Evolutionary conservation across 2,888 invertebrate genomes (phyloP).

Genomic region (Saturnia japonica): DNA sequence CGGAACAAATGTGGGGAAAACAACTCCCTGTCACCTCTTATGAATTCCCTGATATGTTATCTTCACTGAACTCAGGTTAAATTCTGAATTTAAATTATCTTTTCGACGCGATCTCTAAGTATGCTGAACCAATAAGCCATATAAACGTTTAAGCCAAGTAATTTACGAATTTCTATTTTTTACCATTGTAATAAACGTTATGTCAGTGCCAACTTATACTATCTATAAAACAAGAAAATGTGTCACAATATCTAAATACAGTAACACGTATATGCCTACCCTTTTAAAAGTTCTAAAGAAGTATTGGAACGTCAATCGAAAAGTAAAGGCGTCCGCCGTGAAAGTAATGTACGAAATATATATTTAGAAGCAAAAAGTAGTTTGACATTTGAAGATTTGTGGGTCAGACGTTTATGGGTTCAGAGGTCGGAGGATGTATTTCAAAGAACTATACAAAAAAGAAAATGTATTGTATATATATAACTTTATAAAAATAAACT

Average conservation of each 20-base stretch:
- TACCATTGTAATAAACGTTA: background rate
- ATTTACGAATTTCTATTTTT: background rate
- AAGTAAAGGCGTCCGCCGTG: background rate
- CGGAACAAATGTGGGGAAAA: too few species aligned
- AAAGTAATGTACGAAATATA: background rate
- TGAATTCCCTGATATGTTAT: too few species aligned
- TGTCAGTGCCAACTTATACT: background rate
- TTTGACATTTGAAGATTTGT: constrained; percentile 12
- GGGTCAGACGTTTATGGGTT: background rate
- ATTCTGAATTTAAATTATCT: too few species aligned
- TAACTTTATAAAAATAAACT: background rate
- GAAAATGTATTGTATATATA: background rate
- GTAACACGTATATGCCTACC: background rate
- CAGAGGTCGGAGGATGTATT: background rate
- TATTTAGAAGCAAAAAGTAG: constrained; percentile 4
- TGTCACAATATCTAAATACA: background rate
- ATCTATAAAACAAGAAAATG: background rate
- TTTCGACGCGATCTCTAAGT: too few species aligned
- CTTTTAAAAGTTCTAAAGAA: constrained; percentile 6
- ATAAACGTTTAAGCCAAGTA: background rate
- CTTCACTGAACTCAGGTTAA: too few species aligned
- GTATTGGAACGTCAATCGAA: background rate
- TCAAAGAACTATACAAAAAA: background rate
- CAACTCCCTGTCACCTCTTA: too few species aligned
- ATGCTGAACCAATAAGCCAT: background rate